Base-by-base conservation (phyloP, 2,888 invertebrate genomes). In the Ethmia dodecea region DNA sequence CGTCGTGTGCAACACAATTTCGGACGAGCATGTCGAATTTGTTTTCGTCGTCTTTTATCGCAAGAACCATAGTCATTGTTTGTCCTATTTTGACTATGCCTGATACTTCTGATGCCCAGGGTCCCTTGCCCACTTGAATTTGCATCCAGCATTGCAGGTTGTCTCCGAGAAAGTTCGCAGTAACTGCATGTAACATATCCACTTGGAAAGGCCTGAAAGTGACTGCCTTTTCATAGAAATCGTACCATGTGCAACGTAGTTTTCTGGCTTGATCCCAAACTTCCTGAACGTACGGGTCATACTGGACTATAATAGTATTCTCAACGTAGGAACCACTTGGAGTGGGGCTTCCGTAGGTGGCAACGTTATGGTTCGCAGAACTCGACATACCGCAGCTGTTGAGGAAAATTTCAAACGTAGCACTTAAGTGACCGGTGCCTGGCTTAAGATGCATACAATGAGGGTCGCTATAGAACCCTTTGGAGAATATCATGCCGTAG, bases 111-210 rank as follows among this genome's bases (percentile, higher is more conserved):
- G 95, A 95, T n/a, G 97, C 97, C 97, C 97, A 97, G 1, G 97
- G 97, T 48, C 97, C 97, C 71, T 97, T 97, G 36, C 97, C 97
- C 28, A 96, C 96, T 80, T 97, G 97, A 56, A 97, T 97, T 78
- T 97, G 97, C 97, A 97, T 97, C 97, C 97, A 97, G 80, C 97
- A 97, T 70, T 97, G 96, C 55, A 97, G 86, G 84, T 97, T 97
- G 78, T 97, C 97, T 15, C 97, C 97, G 55, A 97, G 89, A 90
- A 97, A 97, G 88, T 97, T 97, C 31, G 97, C 97, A 0, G 96
- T 96, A 28, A 97, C 96, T 0, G 96, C 97, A 70, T 97, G 96
- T 53, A 97, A 75, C 95, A 96, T 97, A 71, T 97, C 97, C 22
- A 97, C 97, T 88, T 96, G 95, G 92, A 97, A 97, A 16, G 97